Base-by-base conservation (phyloP, 2,888 invertebrate genomes). In the Drosophila stalkeri region DNA sequence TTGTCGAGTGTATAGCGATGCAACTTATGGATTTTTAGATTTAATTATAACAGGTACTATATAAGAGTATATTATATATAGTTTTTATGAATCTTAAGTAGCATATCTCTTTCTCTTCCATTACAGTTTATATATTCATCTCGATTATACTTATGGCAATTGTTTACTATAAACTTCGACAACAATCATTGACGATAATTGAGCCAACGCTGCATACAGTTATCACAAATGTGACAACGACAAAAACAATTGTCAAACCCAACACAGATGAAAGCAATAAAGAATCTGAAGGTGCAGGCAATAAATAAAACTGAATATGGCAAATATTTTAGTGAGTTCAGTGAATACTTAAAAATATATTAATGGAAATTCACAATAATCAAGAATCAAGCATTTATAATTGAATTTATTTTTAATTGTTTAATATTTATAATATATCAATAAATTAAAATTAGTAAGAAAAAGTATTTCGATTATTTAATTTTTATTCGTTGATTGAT, bases 21-120 rank as follows among this genome's bases (percentile, higher is more conserved):
- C 35, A n/a, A 54, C 54, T 20, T 54, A 54, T 54, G 54, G 54
- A 11, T 54, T 54, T n/a, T 11, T 54, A 3, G 54, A 54, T 23
- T 23, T 54, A 11, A 54, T 54, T 3, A 54, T 54, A 27, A 54
- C 35, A 16, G 39, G 54, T 54, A 39, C 11, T 18, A 8, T 18
- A n/a, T 31, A 11, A 1, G 5, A 5, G 5, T 2, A 3, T 4
- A 18, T 31, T 9, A n/a, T 14, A 14, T 3, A 20, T 41, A 8
- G 3, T 23, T 31, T 18, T 8, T 18, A 18, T 18, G 14, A 16
- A 8, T 20, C 20, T 23, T 1, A 8, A 20, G 9, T 20, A 12
- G 0, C 9, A 37, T 16, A 20, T 39, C 23, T 3, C 5, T 7
- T 39, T 35, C 8, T 0, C 33, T 27, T 2, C 2, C n/a, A 1